Evolutionary conservation across 2,797 vertebrate genomes (phyloP).

Genomic region (Malacoraja senta): DNA sequence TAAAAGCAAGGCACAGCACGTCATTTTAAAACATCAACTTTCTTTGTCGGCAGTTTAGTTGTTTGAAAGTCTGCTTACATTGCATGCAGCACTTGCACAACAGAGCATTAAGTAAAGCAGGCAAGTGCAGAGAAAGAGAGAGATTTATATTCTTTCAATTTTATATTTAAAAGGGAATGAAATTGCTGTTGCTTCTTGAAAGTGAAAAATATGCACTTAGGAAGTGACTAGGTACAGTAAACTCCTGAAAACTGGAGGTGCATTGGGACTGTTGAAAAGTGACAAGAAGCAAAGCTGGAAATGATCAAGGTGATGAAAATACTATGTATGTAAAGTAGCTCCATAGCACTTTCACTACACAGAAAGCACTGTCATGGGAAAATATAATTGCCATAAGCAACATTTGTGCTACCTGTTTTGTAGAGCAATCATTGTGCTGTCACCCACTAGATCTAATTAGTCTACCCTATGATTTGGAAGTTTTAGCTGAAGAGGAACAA

Average conservation of each 20-base stretch:
- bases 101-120: conserved; percentile 14
- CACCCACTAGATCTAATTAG: conserved; percentile 36
- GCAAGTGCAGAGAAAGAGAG: background rate
- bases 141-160: conserved; percentile 21
- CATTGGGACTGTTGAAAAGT: conserved; percentile 33
- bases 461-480: conserved; percentile 31
- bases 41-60: conserved; percentile 29
- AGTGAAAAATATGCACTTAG: conserved; percentile 29
- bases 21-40: conserved; percentile 23
- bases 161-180: conserved; percentile 24
- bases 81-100: conserved; percentile 9
- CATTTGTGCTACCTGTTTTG: conserved; percentile 37
- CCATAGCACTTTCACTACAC: background rate
- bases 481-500: conserved; percentile 36
- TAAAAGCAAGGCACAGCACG: background rate
- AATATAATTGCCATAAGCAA: conserved; percentile 37
- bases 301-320: conserved; percentile 39
- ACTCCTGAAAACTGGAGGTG: conserved; percentile 32
- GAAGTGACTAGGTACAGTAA: conserved; percentile 25
- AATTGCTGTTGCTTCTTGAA: conserved; percentile 26
- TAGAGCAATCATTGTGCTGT: conserved; percentile 34
- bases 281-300: conserved; percentile 35
- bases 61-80: conserved; percentile 15
- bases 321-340: conserved; percentile 33
- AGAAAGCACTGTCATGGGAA: conserved; percentile 32